Base-by-base conservation (phyloP, 2,113 vertebrate species). In the Hippoglossus stenolepis region DNA sequence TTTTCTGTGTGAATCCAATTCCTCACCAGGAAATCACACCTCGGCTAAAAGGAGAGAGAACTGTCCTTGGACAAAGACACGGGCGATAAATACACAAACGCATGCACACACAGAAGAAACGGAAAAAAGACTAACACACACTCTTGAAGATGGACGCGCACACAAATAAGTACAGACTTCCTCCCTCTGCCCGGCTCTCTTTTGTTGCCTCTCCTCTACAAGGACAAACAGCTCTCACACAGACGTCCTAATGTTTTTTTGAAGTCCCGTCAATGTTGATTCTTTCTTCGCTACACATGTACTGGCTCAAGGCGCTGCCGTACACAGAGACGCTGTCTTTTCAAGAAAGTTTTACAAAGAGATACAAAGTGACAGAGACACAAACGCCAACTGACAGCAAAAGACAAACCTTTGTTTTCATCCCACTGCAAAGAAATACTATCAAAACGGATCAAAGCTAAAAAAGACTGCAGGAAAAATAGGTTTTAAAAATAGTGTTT, bases 61-160 rank as follows among this genome's bases (percentile, higher is more conserved):
- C 57, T 40, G 86, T 87, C 89, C 88, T 90, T 85, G 68, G 65
- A 78, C 83, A 90, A 83, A 83, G 84, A 83, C 80, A 83, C 12
- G 4, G 64, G 18, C 57, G 78, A 77, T 68, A 65, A 86, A 79
- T 21, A 78, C 21, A 53, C 56, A 75, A 77, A 76, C 23, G 1
- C 5, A 31, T 31, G 31, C 31, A 75, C 43, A 81, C 45, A 59
- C 47, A 71, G 67, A 73, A 9, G 11, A 3, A 28, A 47, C 40
- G 56, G 49, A 73, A 79, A 78, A 31, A n/a, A 74, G 26, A 79
- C 23, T 11, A 66, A 66, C n/a, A 58, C 20, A 38, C 24, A 35
- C 56, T 49, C 49, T 76, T 31, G 26, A 68, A 53, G 69, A 59
- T 7, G 7, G 49, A 70, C 59, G 79, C 11, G 15, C 49, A 56